Base-by-base conservation (phyloP, 2,888 invertebrate genomes). In the Microctonus brassicae region DNA sequence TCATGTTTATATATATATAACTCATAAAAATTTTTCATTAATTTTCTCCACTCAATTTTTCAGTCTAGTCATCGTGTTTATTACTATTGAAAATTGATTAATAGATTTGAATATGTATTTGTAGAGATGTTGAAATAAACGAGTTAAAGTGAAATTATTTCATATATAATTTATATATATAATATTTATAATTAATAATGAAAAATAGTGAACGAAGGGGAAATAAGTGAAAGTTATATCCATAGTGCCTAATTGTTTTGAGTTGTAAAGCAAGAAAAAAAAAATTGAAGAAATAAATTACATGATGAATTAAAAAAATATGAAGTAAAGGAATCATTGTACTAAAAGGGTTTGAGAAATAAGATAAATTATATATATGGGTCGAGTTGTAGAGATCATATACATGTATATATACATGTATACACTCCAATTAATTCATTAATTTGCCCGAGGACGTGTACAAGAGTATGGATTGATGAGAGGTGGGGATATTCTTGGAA, bases 381-480 rank as follows among this genome's bases (percentile, higher is more conserved):
- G 6, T 9, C 17, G 17, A 47, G 7, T 47, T 11, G 2, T 29
- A 17, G 33, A 58, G n/a, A 58, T 55, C 1, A 58, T 58, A 58
- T 58, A 34, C n/a, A 34, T 74, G 76, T 75, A 74, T 64, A 70
- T 72, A 76, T 72, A 76, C 72, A 74, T 66, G 58, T 72, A 71
- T 74, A 78, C 76, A 76, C 72, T 78, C 73, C 77, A 78, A 80
- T 79, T 80, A 78, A 79, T 78, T 78, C 77, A 76, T 75, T 75
- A 76, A 78, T 78, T 79, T 75, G 34, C 55, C 53, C 57, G 62
- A 69, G 60, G 58, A 58, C 58, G 61, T 55, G 64, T 63, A 42
- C 55, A 67, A 39, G 60, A 68, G 34, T 65, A 61, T 5, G 24
- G 63, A 26, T 7, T 62, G 26, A 10, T 34, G 9, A 33, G 36